Evolutionary conservation across 2,888 invertebrate genomes (phyloP).

Genomic region (Phymatocera aterrima): DNA sequence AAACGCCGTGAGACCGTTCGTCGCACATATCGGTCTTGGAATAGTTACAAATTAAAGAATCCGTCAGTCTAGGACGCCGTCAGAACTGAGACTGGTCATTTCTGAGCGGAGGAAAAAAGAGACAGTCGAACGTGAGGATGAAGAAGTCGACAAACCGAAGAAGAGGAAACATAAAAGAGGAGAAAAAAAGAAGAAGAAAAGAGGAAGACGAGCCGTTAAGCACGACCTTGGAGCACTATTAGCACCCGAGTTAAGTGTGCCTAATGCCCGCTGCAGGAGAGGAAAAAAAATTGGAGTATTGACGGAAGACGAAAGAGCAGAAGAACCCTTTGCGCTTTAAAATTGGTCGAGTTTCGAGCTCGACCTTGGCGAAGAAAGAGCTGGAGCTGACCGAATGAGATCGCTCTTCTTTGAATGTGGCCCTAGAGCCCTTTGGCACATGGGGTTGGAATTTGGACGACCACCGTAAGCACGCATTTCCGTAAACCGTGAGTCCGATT

Average conservation of each 20-base stretch:
- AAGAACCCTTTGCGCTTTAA: slow-evolving; percentile 11
- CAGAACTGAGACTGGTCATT: slow-evolving; percentile 38
- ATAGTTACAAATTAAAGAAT: slow-evolving; percentile 1
- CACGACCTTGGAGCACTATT: slow-evolving; percentile 61
- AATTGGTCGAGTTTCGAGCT: slow-evolving; percentile 8
- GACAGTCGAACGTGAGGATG: slow-evolving; percentile 13
- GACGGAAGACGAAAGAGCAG: slow-evolving; percentile 60
- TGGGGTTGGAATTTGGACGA: slow-evolving; percentile 11
- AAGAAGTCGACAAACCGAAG: slow-evolving; percentile 48
- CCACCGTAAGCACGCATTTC: slow-evolving; percentile 22
- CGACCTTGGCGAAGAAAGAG: slow-evolving; percentile 28
- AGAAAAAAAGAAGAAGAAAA: slow-evolving; percentile 47
- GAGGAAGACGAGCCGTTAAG: slow-evolving; percentile 52
- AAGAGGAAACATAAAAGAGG: slow-evolving; percentile 50
- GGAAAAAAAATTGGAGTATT: slow-evolving; percentile 71
- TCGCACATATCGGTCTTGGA: slow-evolving; percentile 55
- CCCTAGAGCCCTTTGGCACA: neutral
- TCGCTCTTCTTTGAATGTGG: neutral
- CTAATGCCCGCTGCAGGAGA: slow-evolving; percentile 47
- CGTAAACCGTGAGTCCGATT: slow-evolving; percentile 18
- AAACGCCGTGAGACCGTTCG: slow-evolving; percentile 54
- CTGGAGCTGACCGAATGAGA: slow-evolving; percentile 35
- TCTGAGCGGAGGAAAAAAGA: neutral
- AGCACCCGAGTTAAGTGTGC: slow-evolving; percentile 47
- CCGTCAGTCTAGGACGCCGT: slow-evolving; percentile 17